Conservation (phyloP, 1,140 invertebrate genomes). For the Trichonephila clavata region DNA sequence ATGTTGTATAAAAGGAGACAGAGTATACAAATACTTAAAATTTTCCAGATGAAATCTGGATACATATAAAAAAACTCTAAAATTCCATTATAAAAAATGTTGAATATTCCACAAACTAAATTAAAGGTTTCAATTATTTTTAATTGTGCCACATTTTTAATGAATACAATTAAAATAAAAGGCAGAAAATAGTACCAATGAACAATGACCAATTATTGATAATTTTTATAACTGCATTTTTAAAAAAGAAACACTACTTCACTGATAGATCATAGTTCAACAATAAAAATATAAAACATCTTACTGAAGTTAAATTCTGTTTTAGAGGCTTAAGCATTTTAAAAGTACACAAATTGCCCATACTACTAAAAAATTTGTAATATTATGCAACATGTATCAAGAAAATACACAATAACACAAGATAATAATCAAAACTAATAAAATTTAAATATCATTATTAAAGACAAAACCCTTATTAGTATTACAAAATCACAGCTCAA, state of each 20-base stretch:
- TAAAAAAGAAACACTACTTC: too few relatives aligned
- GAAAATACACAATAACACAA: not conserved
- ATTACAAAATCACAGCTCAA: constrained; percentile 3
- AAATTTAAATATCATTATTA: constrained; percentile 11
- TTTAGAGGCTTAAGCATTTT: too few relatives aligned
- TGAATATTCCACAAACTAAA: not conserved
- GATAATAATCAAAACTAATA: not conserved
- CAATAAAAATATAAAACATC: too few relatives aligned
- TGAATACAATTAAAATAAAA: too few relatives aligned
- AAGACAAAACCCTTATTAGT: constrained; percentile 1
- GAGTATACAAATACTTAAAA: not conserved
- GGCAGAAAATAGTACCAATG: too few relatives aligned
- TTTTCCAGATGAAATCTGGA: not conserved
- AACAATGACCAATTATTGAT: too few relatives aligned
- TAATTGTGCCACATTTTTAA: not conserved
- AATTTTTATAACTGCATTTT: too few relatives aligned
- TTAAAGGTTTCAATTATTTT: not conserved
- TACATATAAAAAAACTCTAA: not conserved
- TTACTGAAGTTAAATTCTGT: too few relatives aligned
- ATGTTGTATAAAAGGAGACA: constrained; percentile 12
- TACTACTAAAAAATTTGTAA: too few relatives aligned
- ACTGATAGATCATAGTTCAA: too few relatives aligned
- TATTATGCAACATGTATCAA: not conserved
- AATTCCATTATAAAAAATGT: constrained; percentile 7
- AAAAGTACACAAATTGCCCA: not conserved